Evolutionary conservation across 1,140 invertebrate genomes (phyloP).

Genomic region (Euwallacea fornicatus): DNA sequence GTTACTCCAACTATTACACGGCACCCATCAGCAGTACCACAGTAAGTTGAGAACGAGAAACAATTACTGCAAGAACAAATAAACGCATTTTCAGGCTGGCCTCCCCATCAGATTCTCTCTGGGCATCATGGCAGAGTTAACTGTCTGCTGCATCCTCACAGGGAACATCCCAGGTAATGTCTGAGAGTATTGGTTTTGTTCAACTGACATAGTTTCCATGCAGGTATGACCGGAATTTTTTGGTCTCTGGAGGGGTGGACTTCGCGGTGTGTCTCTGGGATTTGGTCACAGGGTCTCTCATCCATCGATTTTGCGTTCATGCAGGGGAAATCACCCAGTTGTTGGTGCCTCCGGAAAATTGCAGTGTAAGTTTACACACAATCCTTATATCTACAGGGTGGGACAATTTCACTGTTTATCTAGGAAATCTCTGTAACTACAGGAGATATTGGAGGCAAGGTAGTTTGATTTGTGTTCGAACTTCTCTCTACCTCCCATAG

Average conservation of each 20-base stretch:
- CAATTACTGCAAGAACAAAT: neutral
- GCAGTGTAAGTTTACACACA: constrained; percentile 68
- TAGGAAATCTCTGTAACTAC: no score
- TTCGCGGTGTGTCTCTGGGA: constrained; percentile 99
- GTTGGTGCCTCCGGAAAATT: constrained; percentile 88
- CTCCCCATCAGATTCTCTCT: constrained; percentile 82
- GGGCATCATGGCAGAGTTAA: constrained; percentile 95
- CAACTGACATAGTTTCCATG: neutral
- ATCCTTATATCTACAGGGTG: constrained; percentile 1
- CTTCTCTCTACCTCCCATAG: no score
- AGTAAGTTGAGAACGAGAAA: constrained; percentile 57
- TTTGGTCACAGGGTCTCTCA: constrained; percentile 81
- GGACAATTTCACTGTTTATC: no score
- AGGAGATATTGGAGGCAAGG: no score
- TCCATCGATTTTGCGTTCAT: constrained; percentile 97
- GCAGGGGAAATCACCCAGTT: constrained; percentile 90
- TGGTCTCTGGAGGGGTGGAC: constrained; percentile 95
- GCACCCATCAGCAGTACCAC: constrained; percentile 84
- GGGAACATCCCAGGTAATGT: constrained; percentile 64
- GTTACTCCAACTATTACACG: constrained; percentile 89
- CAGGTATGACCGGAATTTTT: constrained; percentile 89
- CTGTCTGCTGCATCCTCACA: constrained; percentile 92
- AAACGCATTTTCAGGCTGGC: constrained; percentile 70
- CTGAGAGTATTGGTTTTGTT: neutral
- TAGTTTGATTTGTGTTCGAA: no score